Evolutionary conservation across 2,888 invertebrate species (phyloP).

Genomic region (Callimorpha dominula): DNA sequence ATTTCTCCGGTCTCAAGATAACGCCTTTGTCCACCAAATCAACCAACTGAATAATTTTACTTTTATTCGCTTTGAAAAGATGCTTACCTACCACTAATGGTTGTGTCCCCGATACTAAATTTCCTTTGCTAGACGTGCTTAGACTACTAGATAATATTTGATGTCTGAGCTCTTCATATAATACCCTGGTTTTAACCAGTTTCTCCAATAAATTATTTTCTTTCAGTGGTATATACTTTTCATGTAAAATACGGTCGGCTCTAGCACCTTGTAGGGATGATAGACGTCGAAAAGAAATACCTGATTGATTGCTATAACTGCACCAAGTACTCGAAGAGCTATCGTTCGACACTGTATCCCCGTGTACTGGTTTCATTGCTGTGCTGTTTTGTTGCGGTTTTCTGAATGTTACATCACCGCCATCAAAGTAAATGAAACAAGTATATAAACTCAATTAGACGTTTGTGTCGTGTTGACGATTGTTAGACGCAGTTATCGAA

Average conservation of each 20-base stretch:
- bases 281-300: constrained; percentile 55
- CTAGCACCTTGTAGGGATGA: constrained; percentile 52
- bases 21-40: constrained; percentile 64
- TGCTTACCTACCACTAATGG: constrained; percentile 30
- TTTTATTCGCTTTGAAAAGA: constrained; percentile 46
- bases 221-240: constrained; percentile 63
- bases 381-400: constrained; percentile 38
- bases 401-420: constrained; percentile 1
- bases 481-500: constrained; percentile 18
- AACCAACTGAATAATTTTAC: constrained; percentile 57
- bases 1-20: constrained; percentile 46
- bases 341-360: constrained; percentile 40
- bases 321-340: constrained; percentile 67
- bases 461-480: background rate
- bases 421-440: constrained; percentile 23
- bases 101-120: constrained; percentile 44
- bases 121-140: constrained; percentile 50
- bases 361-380: constrained; percentile 55
- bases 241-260: constrained; percentile 62
- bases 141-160: constrained; percentile 61
- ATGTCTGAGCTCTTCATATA: constrained; percentile 67
- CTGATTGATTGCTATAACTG: constrained; percentile 58
- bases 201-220: constrained; percentile 66
- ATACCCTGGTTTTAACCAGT: constrained; percentile 67
- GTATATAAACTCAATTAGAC: background rate